A percentile compares a stretch with the other conserved stretches of the same genome.
These are phyloP conservation scores for Latrodectus geometricus DNA, from an alignment of 1,140 invertebrate species.

Conservation along the genomic window DNA sequence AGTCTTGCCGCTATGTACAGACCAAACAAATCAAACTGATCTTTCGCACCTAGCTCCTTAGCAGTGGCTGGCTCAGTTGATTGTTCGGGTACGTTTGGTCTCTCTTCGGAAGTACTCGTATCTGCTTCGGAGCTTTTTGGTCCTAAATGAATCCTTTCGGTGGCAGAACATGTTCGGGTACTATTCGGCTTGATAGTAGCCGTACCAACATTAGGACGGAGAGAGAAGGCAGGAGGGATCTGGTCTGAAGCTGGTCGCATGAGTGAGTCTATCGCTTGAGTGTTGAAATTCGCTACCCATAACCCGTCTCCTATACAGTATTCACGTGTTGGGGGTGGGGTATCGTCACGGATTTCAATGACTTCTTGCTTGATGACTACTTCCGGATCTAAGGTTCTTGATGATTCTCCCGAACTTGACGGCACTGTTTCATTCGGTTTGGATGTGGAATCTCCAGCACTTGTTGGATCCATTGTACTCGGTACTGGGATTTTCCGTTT, in stretches of 20 bases:
- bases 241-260: background rate
- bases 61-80: background rate
- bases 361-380: slow-evolving; percentile 22
- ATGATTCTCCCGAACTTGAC: no score
- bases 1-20: slow-evolving; percentile 14
- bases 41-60: background rate
- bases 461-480: no score
- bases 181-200: background rate
- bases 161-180: background rate
- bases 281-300: background rate
- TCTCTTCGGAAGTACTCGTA: background rate
- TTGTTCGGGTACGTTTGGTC: background rate
- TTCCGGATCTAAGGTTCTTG: background rate
- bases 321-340: background rate
- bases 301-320: background rate
- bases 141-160: background rate
- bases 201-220: background rate
- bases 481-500: no score
- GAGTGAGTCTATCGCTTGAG: background rate
- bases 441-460: no score
- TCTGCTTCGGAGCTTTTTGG: background rate
- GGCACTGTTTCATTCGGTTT: no score
- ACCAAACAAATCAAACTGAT: slow-evolving; percentile 19
- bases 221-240: background rate
- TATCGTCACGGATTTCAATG: background rate